Base-by-base conservation (phyloP, 1,140 invertebrate species). In the Diuraphis noxia region DNA sequence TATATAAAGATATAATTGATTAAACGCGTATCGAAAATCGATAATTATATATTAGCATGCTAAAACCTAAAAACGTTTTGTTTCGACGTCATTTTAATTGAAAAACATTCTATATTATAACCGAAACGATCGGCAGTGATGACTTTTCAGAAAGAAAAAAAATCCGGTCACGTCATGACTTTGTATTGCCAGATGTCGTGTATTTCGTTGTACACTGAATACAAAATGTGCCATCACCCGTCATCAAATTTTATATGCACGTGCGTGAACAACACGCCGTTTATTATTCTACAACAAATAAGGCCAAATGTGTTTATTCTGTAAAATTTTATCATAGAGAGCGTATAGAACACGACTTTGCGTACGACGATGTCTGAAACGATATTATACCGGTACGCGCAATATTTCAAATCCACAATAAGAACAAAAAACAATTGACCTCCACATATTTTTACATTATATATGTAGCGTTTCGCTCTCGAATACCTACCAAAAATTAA, bases 171-270 rank as follows among this genome's bases (percentile, higher is more conserved):
- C 85, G 85, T 87, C 36, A 87, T 56, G 49, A 86, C 43, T 86
- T 86, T 87, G 85, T 56, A 56, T 40, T 87, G 46, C 85, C 49
- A 87, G 34, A 87, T 87, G 49, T 87, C 85, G 49, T 82, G 25
- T 86, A 49, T 86, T 86, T 25, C 49, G 49, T 87, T 40, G 85
- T 56, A 87, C n/a, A 72, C 85, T 87, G 85, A 87, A 87, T 87
- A 87, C 85, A 52, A 87, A 87, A 87, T 87, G 36, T 46, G n/a
- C 84, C 84, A 49, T 86, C 84, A 38, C 49, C 46, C 34, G 49
- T 56, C 85, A 56, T 87, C 85, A 38, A 87, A 87, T 87, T 87
- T 87, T 87, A 87, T 87, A 87, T 56, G 85, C 34, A 87, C 85
- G 85, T 87, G 85, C 49, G 85, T 87, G 85, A 87, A 87, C 49